These are phyloP conservation scores for Corapipo altera DNA, from an alignment of 2,113 vertebrate species.

Conservation along the genomic window DNA sequence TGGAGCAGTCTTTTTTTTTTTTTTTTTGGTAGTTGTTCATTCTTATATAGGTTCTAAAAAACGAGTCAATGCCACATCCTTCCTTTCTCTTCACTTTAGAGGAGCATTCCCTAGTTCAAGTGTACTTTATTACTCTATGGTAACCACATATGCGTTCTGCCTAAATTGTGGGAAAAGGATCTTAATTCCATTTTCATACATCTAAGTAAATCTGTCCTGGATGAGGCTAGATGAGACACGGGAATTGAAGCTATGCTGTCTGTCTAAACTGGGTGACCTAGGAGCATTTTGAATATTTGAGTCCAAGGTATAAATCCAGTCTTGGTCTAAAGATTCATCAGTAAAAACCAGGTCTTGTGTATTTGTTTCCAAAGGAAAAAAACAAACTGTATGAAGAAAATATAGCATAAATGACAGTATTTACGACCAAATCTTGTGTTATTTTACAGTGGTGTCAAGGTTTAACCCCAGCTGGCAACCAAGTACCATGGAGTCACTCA, in stretches of 20 bases:
- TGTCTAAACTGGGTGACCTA: accelerated
- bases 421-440: not conserved
- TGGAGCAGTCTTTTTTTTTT: not conserved
- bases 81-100: not conserved
- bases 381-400: not conserved
- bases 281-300: not conserved
- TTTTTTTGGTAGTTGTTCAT: not conserved
- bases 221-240: accelerated
- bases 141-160: not conserved
- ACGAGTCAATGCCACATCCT: not conserved
- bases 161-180: not conserved
- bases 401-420: not conserved
- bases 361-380: not conserved
- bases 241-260: accelerated
- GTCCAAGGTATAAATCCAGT: not conserved
- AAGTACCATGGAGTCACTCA: not conserved
- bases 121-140: not conserved
- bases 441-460: not conserved
- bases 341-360: not conserved
- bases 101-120: not conserved
- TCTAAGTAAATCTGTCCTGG: not conserved
- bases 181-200: not conserved
- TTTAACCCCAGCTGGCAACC: not conserved
- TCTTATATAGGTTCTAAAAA: not conserved
- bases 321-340: not conserved